Evolutionary conservation across 2,888 invertebrate genomes (phyloP), one percentile per base, ranked within the genome.

Genomic region (Rutpela maculata): DNA sequence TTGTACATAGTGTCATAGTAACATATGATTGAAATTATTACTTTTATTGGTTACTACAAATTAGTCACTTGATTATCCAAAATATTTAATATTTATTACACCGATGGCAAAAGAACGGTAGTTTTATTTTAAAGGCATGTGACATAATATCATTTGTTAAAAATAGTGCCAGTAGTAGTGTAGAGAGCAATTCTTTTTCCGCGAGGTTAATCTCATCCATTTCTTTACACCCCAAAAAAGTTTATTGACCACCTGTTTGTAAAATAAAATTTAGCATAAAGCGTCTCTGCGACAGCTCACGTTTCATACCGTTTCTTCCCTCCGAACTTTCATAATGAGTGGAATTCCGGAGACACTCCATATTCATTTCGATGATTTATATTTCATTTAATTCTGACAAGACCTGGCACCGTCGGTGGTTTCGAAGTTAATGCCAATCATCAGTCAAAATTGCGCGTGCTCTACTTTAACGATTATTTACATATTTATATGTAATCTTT

Each of bases 281-380:
- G 71, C 73, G 73, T 63, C 75, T 60, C 67, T 71, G 50, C 55
- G 59, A 60, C 67, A 19, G 59, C 19, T 19, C 59, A 59, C 59
- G 59, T 70, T 74, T 59, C 60, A 26, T 68, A 15, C 66, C 59
- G 38, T 50, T 55, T 75, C 43, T 66, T 66, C 50, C 65, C 63
- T 31, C 65, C 60, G 75, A 75, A 67, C 74, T 81, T 72, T 66
- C 77, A 70, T 79, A 84, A 82, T 80, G 83, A 81, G 80, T 79
- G 79, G 79, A 80, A 82, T 79, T 83, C 78, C 78, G 76, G 77
- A 78, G 82, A 79, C 79, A 72, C 74, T 76, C 76, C 74, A 75
- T 80, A 78, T 80, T 81, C 81, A 80, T 81, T 81, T 75, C 78
- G 74, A 79, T 80, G 78, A 81, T 82, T 81, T 81, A 81, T 80